phyloP scores from a whole-genome alignment of 2,888 invertebrate genomes.

The Synanthedon vespiformis region DNA sequence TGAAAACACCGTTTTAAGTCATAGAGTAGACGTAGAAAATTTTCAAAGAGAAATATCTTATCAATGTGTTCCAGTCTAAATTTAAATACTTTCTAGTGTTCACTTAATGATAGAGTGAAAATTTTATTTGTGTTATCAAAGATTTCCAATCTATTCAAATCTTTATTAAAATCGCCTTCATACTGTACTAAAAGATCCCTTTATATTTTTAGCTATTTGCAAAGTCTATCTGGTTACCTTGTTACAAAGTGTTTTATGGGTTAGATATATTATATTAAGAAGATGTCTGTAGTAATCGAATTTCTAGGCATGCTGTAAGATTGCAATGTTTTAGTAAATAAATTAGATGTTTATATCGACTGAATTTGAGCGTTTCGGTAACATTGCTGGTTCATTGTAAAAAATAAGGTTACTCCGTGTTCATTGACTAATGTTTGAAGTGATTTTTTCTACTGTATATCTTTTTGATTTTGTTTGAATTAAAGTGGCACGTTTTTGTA shows the following conservation, averaged over 20 bases:
- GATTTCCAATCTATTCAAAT: not conserved
- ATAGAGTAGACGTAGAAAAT: too few species aligned
- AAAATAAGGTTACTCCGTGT: not conserved
- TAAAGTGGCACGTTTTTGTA: not conserved
- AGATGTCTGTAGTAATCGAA: constrained; percentile 35
- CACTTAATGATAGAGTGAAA: too few species aligned
- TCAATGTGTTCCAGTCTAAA: too few species aligned
- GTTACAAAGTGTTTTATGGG: constrained; percentile 59
- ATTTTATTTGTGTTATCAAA: too few species aligned
- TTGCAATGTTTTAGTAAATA: constrained; percentile 19
- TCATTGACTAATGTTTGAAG: not conserved
- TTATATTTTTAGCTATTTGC: constrained; percentile 39
- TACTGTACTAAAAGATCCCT: too few species aligned
- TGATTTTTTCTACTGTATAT: not conserved
- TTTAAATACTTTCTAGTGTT: too few species aligned
- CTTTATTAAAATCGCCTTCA: too few species aligned
- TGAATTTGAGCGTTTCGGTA: constrained; percentile 43
- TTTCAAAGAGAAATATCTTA: too few species aligned
- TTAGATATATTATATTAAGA: constrained; percentile 26
- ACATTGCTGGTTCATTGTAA: constrained; percentile 21
- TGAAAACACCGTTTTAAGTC: not conserved
- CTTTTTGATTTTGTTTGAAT: not conserved
- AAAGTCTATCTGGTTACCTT: constrained; percentile 63
- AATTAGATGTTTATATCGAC: constrained; percentile 47
- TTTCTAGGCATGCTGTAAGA: constrained; percentile 41